Base-by-base conservation (phyloP, 2,888 invertebrate species). In the Hirtodrosophila cameraria region DNA sequence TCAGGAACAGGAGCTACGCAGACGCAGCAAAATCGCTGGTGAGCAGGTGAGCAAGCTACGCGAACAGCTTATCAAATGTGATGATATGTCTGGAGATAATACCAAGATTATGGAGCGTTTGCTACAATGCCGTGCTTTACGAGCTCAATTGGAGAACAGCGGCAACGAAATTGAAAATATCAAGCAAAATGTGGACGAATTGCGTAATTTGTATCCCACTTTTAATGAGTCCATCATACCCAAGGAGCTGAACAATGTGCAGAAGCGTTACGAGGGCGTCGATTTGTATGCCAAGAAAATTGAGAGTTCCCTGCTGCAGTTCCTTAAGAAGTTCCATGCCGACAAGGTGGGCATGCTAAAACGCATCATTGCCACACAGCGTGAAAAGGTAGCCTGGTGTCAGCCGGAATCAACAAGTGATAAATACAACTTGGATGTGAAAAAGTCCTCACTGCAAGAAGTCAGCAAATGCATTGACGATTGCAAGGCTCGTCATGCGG, bases 311-410 rank as follows among this genome's bases (percentile, higher is more conserved):
- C 89, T 98, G 20, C 91, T 95, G 3, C 94, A 95, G 28, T 96
- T 97, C 90, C 92, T 98, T 48, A 96, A 96, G 87, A 97, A 97
- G 90, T 93, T 95, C 73, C 96, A 97, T 82, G 94, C 94, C 39
- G 97, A 97, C 72, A 97, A 96, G 86, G 93, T 96, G 54, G 94
- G 94, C 39, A 95, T 95, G 88, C 92, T 97, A 28, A 95, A 96
- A 80, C 93, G 97, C 76, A 94, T 96, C 87, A 93, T 98, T 7
- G 93, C 94, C 45, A 94, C 95, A 1, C 94, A 96, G 70, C 95
- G 95, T 66, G 98, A 98, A 87, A 98, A 98, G 90, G 94, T 97
- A 1, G 93, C 94, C 9, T 98, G 98, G 97, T 98, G 98, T 89
- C 93, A 95, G 84, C 96, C 97, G 0, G 97, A 98, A 87, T 93